Evolutionary conservation across 2,888 invertebrate genomes (phyloP).

Genomic region (Dasysyrphus albostriatus): DNA sequence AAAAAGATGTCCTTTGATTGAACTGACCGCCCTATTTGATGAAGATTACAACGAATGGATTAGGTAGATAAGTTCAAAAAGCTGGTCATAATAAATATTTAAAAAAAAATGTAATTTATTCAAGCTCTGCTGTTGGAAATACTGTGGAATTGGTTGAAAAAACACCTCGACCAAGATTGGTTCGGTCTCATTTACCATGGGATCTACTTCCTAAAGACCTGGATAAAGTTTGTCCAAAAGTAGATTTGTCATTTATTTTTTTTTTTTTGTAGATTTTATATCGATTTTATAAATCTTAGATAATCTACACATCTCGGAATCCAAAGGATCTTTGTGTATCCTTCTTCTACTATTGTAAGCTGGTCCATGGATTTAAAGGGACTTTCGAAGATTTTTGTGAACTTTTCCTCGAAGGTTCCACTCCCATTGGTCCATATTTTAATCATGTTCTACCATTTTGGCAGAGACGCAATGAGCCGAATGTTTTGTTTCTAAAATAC

Average conservation of each 20-base stretch:
- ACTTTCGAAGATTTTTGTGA: conserved; percentile 91
- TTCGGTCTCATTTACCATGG: conserved; percentile 90
- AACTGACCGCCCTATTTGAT: conserved; percentile 87
- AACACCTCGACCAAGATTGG: conserved; percentile 89
- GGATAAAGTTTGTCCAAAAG: conserved; percentile 89
- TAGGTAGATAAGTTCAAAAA: conserved; percentile 85
- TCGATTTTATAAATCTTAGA: conserved; percentile 84
- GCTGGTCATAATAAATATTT: not conserved
- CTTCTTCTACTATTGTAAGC: conserved; percentile 92
- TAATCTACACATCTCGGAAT: conserved; percentile 94
- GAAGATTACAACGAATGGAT: conserved; percentile 87
- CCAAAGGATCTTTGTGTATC: conserved; percentile 96
- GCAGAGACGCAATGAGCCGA: conserved; percentile 88
- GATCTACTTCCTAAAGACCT: conserved; percentile 88
- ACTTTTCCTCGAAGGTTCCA: conserved; percentile 88
- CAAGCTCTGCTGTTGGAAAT: conserved; percentile 85
- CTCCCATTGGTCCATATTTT: conserved; percentile 88
- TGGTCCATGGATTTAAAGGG: conserved; percentile 88
- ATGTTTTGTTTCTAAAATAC: conserved; percentile 91
- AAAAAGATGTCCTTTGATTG: conserved; percentile 89
- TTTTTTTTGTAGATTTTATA: not conserved
- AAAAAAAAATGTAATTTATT: not conserved
- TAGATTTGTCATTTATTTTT: conserved; percentile 79
- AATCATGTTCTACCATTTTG: conserved; percentile 89
- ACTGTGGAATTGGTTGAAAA: conserved; percentile 89